Base-by-base conservation (phyloP, 2,888 invertebrate genomes). In the Dendrolimus houi region DNA sequence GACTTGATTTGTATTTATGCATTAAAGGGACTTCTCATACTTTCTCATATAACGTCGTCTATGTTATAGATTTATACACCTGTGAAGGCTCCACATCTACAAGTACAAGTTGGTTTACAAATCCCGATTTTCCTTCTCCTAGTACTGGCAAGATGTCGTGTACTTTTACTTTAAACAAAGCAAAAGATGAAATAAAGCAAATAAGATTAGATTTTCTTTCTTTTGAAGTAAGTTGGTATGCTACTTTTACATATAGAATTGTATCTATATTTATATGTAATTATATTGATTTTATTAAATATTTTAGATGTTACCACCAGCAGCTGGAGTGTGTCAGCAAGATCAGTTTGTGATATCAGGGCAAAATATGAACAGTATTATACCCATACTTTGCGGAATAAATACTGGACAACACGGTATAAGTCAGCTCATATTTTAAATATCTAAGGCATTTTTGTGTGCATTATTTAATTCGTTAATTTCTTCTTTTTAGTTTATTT, bases 391-490 rank as follows among this genome's bases (percentile, higher is more conserved):
- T 29, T 96, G 96, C 72, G 96, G 96, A 14, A 92, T 94, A 53
- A 96, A 95, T 72, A 93, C 94, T 1, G 95, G 95, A 12, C 95
- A 95, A 75, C 95, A 95, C 69, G 83, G 96, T 96, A 86, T 3
- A 29, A 29, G 29, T 0, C 29, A 29, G 3, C 29, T 29, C 29
- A 29, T 29, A 29, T 6, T 29, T 29, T 29, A 0, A 6, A 29
- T 29, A 29, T 3, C 3, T 29, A 6, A 29, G 29, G 29, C 29
- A 29, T 29, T 29, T 29, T 29, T 29, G 3, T 29, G 29, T 29
- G 29, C 29, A 29, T 29, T 29, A 29, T 29, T 29, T 29, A 29
- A 29, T 29, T 29, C 0, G 6, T 29, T 29, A 29, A 6, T 29
- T 29, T 29, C 29, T 29, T 29, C 29, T 29, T 57, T 57, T 54